Evolutionary conservation across 2,888 invertebrate species (phyloP).

Genomic region (Ectemnius lituratus): DNA sequence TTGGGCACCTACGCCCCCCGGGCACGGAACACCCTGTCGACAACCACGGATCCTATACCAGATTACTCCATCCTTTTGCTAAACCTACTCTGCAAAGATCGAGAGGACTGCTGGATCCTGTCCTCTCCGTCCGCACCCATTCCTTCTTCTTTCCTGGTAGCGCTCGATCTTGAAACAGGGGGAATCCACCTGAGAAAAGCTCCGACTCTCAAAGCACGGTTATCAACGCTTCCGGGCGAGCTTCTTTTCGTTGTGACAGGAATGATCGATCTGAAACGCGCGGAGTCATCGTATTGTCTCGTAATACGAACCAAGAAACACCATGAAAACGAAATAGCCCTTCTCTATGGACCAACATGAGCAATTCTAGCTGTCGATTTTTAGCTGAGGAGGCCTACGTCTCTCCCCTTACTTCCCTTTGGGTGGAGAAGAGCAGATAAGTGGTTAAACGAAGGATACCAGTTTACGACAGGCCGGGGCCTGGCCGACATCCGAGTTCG

Average conservation of each 20-base stretch:
- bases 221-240: slow-evolving; percentile 4
- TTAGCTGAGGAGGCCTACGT: slow-evolving; percentile 9
- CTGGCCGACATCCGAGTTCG: slow-evolving; percentile 38
- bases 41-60: slow-evolving; percentile 67
- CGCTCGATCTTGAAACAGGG: slow-evolving; percentile 43
- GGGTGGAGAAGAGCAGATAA: slow-evolving; percentile 22
- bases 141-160: slow-evolving; percentile 2
- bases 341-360: slow-evolving; percentile 2
- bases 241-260: slow-evolving; percentile 55
- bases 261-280: slow-evolving; percentile 39
- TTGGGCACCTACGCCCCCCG: slow-evolving; percentile 74
- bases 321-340: slow-evolving; percentile 30
- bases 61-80: slow-evolving; percentile 26
- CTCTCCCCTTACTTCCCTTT: not conserved
- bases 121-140: not conserved
- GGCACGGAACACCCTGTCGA: slow-evolving; percentile 77
- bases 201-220: slow-evolving; percentile 1
- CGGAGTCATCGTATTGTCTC: slow-evolving; percentile 30
- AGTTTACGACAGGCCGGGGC: slow-evolving; percentile 7
- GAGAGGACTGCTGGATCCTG: slow-evolving; percentile 32
- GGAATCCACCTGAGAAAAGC: slow-evolving; percentile 36
- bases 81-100: slow-evolving; percentile 26
- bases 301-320: slow-evolving; percentile 36
- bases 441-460: not conserved
- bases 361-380: slow-evolving; percentile 14